A percentile compares a stretch with the other conserved stretches of the same genome.
These are phyloP conservation scores for Zaprionus kolodkinae DNA, from an alignment of 1,140 invertebrate species.

Conservation along the genomic window DNA sequence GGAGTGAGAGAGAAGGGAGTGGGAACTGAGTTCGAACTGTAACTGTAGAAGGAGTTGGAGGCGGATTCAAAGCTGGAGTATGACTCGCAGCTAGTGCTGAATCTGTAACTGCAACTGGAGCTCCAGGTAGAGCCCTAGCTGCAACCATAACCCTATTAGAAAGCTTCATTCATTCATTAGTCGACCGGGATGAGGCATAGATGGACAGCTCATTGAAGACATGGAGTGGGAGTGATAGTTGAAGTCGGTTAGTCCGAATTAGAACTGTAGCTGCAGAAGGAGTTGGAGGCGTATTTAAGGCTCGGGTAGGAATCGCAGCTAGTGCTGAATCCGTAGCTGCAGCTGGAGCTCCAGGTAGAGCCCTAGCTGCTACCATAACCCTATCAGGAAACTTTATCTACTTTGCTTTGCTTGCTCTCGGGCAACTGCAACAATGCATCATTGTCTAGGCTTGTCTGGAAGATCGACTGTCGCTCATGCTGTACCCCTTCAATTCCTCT, in stretches of 20 bases:
- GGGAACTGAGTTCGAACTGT: too few relatives aligned
- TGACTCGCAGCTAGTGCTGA: too few relatives aligned
- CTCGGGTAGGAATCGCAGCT: not conserved
- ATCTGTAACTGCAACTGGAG: too few relatives aligned
- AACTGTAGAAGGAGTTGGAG: not conserved
- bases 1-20: not conserved
- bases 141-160: too few relatives aligned
- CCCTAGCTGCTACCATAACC: too few relatives aligned
- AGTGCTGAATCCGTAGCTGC: too few relatives aligned
- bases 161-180: too few relatives aligned
- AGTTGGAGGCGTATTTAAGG: not conserved
- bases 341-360: too few relatives aligned
- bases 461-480: not conserved
- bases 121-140: too few relatives aligned
- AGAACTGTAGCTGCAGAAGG: too few relatives aligned
- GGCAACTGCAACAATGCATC: conserved; percentile 41
- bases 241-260: too few relatives aligned
- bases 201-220: not conserved
- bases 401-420: conserved; percentile 8
- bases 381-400: too few relatives aligned
- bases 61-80: not conserved
- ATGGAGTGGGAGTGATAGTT: not conserved
- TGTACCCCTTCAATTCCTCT: not conserved
- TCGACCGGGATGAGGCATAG: not conserved
- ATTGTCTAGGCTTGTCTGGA: not conserved